Conservation (phyloP, 2,113 vertebrate genomes). For the Eulemur rufifrons region DNA sequence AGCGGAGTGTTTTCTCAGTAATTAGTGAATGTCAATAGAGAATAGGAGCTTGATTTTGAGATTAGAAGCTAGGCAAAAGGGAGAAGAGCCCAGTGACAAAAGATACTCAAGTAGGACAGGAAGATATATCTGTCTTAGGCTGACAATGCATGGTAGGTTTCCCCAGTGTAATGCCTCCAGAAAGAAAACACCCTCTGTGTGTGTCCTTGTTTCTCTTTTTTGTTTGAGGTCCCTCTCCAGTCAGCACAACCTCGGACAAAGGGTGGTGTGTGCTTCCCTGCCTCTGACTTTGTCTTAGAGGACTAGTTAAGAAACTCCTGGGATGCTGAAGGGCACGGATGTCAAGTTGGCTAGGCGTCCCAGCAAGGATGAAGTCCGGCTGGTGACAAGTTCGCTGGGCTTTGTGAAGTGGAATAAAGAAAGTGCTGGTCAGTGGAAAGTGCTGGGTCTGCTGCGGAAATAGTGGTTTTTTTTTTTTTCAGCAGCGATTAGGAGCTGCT, state of each 20-base stretch:
- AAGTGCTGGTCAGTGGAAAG: slow-evolving; percentile 71
- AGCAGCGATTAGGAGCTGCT: slow-evolving; percentile 43
- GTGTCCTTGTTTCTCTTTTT: slow-evolving; percentile 49
- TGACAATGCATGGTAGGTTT: slow-evolving; percentile 54
- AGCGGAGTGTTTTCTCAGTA: slow-evolving; percentile 77
- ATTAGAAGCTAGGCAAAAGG: slow-evolving; percentile 24
- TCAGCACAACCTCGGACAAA: slow-evolving; percentile 51
- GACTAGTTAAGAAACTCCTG: slow-evolving; percentile 72
- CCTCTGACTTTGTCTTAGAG: slow-evolving; percentile 56
- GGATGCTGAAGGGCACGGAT: slow-evolving; percentile 61
- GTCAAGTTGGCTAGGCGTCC: slow-evolving; percentile 56
- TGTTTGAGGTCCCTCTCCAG: slow-evolving; percentile 15
- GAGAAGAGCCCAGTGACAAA: slow-evolving; percentile 41
- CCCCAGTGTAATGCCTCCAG: slow-evolving; percentile 1
- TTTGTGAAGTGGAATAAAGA: slow-evolving; percentile 67
- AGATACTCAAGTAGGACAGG: slow-evolving; percentile 29
- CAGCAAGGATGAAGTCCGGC: slow-evolving; percentile 28
- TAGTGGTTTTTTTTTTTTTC: slow-evolving; percentile 32
- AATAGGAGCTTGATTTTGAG: slow-evolving; percentile 65
- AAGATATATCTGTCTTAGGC: not conserved
- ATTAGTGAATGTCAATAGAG: slow-evolving; percentile 78
- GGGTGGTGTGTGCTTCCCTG: not conserved
- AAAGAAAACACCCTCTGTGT: slow-evolving; percentile 14
- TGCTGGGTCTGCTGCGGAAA: slow-evolving; percentile 54
- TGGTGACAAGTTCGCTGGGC: slow-evolving; percentile 68